Evolutionary conservation across 2,888 invertebrate genomes (phyloP).

Genomic region (Oscheius onirici): DNA sequence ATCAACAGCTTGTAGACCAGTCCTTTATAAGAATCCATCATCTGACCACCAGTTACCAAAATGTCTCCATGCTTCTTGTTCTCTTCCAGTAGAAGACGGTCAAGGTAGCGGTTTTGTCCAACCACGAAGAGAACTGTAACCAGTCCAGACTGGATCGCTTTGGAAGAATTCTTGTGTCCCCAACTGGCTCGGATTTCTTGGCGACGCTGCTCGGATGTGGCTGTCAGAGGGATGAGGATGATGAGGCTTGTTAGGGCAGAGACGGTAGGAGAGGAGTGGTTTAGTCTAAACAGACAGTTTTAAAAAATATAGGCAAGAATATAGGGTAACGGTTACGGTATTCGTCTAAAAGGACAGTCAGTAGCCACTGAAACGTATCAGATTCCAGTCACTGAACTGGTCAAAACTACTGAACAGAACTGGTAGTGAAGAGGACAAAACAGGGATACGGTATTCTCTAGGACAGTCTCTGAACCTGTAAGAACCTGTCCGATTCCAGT

Average conservation of each 20-base stretch:
- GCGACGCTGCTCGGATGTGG: neutral
- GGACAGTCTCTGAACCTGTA: too few relatives aligned
- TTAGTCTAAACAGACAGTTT: too few relatives aligned
- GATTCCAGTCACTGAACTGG: too few relatives aligned
- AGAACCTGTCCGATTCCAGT: too few relatives aligned
- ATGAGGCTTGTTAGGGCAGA: neutral
- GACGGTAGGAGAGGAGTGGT: too few relatives aligned
- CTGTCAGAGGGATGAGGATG: neutral
- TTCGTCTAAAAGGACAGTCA: too few relatives aligned
- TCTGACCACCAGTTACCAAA: neutral
- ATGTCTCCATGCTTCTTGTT: neutral
- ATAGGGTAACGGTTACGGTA: too few relatives aligned
- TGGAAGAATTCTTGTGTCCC: neutral
- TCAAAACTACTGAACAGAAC: too few relatives aligned
- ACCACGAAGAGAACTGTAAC: slow-evolving; percentile 2
- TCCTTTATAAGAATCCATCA: slow-evolving; percentile 3
- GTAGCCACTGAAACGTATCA: too few relatives aligned
- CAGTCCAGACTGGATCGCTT: neutral
- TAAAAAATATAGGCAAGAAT: too few relatives aligned
- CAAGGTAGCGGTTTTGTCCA: neutral
- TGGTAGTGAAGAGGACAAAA: too few relatives aligned
- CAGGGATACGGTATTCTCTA: too few relatives aligned
- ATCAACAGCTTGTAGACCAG: slow-evolving; percentile 1
- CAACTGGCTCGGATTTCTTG: slow-evolving; percentile 1
- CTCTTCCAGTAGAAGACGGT: neutral